Evolutionary conservation across 2,113 vertebrate genomes (phyloP).

Genomic region (Prunella fulvescens): DNA sequence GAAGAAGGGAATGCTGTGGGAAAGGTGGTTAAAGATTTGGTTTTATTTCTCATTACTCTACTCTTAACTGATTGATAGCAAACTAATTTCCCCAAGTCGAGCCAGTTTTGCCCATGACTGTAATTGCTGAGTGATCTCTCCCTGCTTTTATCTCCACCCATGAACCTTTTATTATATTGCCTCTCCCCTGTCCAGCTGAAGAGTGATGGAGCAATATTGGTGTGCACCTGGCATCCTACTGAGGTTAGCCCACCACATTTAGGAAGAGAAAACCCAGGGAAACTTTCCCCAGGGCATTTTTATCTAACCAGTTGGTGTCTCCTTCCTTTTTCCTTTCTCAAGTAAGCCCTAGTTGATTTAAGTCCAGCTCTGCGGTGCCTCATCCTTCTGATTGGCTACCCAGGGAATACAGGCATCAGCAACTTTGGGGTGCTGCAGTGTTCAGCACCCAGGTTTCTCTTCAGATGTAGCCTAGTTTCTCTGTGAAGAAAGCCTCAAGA

Average conservation of each 20-base stretch:
- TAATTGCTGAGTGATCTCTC: background rate
- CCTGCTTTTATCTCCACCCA: background rate
- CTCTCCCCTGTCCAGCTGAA: background rate
- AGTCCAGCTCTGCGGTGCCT: background rate
- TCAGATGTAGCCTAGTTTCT: background rate
- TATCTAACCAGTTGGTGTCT: background rate
- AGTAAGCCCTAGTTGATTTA: background rate
- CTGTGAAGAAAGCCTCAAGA: background rate
- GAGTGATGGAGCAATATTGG: background rate
- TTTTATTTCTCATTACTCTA: background rate
- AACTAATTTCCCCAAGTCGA: accelerated
- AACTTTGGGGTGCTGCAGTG: background rate
- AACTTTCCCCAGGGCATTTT: background rate
- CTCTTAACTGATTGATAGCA: background rate
- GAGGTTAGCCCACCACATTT: background rate
- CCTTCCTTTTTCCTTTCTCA: background rate
- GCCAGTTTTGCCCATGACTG: accelerated
- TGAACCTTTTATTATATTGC: accelerated
- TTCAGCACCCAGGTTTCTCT: background rate
- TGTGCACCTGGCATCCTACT: accelerated
- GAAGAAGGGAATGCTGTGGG: background rate
- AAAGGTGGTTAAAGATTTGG: background rate
- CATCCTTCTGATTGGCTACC: background rate
- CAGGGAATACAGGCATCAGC: background rate
- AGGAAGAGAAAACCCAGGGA: background rate